A percentile compares a stretch with the other conserved stretches of the same genome.
phyloP scores from a whole-genome alignment of 1,140 invertebrate species.

The Temnothorax nylanderi region DNA sequence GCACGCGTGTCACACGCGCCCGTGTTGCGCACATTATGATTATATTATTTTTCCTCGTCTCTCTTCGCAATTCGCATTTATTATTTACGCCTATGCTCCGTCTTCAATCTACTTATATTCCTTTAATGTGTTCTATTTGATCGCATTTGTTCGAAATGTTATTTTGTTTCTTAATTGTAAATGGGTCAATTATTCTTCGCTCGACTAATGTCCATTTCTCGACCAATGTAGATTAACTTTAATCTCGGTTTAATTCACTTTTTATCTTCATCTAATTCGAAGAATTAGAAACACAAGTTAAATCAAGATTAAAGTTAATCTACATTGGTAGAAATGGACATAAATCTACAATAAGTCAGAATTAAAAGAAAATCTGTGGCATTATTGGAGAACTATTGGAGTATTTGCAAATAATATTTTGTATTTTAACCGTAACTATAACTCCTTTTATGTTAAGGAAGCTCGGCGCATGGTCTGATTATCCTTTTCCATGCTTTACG shows the following conservation, averaged over 20 bases:
- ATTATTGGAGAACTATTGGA: neutral
- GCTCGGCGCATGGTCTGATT: neutral
- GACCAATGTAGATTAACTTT: neutral
- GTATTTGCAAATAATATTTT: neutral
- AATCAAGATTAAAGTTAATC: too few relatives aligned
- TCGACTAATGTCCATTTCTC: neutral
- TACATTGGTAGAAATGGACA: too few relatives aligned
- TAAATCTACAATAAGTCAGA: neutral
- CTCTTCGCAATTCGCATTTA: constrained; percentile 75
- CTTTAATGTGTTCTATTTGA: neutral
- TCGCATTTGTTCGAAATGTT: neutral
- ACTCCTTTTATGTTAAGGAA: neutral
- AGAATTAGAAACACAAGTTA: neutral
- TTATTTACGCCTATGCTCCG: constrained; percentile 78
- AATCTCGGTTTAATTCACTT: too few relatives aligned
- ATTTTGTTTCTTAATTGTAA: constrained; percentile 8
- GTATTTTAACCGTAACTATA: neutral
- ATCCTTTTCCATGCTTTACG: constrained; percentile 21
- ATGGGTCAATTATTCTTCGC: neutral
- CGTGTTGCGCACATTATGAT: constrained; percentile 71
- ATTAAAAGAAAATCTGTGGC: neutral
- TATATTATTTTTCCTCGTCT: constrained; percentile 79
- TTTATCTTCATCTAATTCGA: too few relatives aligned
- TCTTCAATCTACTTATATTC: constrained; percentile 24
- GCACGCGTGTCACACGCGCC: constrained; percentile 76